These are phyloP conservation scores for Oreochromis niloticus DNA, from an alignment of 2,113 vertebrate genomes.

Conservation along the genomic window DNA sequence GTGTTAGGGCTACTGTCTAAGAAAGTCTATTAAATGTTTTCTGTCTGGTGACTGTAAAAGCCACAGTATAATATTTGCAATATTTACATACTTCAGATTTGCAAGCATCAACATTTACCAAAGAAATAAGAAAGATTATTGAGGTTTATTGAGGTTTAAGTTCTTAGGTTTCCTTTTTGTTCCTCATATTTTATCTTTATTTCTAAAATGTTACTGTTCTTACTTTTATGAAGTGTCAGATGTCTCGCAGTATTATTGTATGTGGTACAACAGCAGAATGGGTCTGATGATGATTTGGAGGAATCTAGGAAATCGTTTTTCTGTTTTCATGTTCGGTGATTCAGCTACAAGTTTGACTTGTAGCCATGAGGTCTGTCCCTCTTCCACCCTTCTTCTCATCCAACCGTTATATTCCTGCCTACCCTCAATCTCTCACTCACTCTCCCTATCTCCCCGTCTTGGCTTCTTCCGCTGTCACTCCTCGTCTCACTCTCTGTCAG, in stretches of 20 bases:
- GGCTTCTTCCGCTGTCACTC: not conserved
- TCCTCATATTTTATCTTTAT: not conserved
- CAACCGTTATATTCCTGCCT: not conserved
- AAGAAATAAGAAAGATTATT: not conserved
- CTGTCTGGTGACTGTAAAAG: not conserved
- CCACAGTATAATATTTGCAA: not conserved
- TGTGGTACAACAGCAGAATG: not conserved
- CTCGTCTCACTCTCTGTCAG: not conserved
- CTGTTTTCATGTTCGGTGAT: not conserved
- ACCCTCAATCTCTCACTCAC: constrained; percentile 3
- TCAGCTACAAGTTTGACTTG: not conserved
- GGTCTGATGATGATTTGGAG: not conserved
- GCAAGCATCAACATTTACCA: not conserved
- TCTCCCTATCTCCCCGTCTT: not conserved
- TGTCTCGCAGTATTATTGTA: not conserved
- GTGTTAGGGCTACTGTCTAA: not conserved
- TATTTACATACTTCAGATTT: not conserved
- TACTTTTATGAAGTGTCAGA: not conserved
- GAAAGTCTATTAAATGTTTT: not conserved
- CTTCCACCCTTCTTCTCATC: not conserved
- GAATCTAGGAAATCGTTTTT: not conserved
- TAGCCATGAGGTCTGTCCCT: not conserved
- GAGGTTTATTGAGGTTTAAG: not conserved
- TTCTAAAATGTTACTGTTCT: not conserved
- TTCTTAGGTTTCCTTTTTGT: not conserved